A percentile compares a stretch with the other conserved stretches of the same genome.
These are phyloP conservation scores for Drosophila antonietae DNA, from an alignment of 2,888 invertebrate genomes.

Conservation along the genomic window DNA sequence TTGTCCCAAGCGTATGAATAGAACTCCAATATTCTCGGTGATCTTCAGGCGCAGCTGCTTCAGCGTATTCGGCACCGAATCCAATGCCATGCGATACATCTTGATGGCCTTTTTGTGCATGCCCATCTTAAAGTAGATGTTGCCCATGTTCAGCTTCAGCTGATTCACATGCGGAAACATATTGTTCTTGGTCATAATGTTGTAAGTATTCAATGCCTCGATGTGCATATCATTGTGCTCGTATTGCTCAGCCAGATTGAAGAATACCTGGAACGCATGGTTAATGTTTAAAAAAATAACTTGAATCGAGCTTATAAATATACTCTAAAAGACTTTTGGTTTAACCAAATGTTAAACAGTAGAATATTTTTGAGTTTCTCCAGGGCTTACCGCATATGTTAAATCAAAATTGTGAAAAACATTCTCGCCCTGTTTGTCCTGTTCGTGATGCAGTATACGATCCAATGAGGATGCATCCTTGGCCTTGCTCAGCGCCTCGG, in stretches of 20 bases:
- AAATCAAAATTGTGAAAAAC: conserved; percentile 97
- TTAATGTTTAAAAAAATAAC: no score
- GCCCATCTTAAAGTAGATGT: conserved; percentile 97
- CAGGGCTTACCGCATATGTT: conserved; percentile 92
- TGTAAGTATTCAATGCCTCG: conserved; percentile 98
- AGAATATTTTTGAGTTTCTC: no score
- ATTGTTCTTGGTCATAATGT: conserved; percentile 96
- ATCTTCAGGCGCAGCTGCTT: conserved; percentile 97
- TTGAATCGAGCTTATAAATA: background rate
- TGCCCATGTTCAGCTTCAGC: conserved; percentile 98
- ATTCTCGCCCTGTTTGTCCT: conserved; percentile 95
- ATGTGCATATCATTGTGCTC: conserved; percentile 97
- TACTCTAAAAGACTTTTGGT: background rate
- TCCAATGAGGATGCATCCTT: conserved; percentile 98
- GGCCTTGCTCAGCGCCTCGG: conserved; percentile 92
- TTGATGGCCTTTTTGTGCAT: conserved; percentile 97
- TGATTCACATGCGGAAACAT: conserved; percentile 97
- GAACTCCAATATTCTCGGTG: conserved; percentile 96
- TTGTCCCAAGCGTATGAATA: conserved; percentile 98
- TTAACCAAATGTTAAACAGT: no score
- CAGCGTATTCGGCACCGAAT: conserved; percentile 96
- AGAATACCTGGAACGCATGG: conserved; percentile 89
- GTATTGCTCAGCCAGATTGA: conserved; percentile 98
- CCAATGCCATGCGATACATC: conserved; percentile 99
- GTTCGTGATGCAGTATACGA: conserved; percentile 93